Base-by-base conservation (phyloP, 2,888 invertebrate species). In the Falcaria lacertinaria region DNA sequence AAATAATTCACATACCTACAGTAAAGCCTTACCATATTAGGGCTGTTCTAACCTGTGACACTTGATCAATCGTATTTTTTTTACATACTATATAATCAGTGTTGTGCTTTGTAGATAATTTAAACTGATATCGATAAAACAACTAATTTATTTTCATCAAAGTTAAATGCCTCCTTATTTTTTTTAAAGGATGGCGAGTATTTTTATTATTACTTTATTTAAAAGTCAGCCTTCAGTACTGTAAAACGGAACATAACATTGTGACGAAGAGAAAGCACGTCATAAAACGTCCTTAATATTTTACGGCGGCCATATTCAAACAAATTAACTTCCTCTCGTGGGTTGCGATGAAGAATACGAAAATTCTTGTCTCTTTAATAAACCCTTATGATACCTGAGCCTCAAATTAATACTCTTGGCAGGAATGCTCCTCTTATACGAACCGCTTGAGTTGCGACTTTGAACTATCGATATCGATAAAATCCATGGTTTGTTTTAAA, bases 351-450 rank as follows among this genome's bases (percentile, higher is more conserved):
- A 63, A 64, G 65, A 64, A 64, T 59, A 60, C 62, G 65, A 68
- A 69, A 76, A 69, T 70, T 71, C 68, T 63, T 64, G 69, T 69
- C 67, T 66, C 67, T 73, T 77, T 80, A 80, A 80, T 82, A 80
- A 78, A 73, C 72, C 60, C 57, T 52, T 60, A 63, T 54, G 69
- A 76, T 74, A 74, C 72, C 60, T 58, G 62, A 64, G 56, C 60
- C 60, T 68, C 62, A 65, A 74, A 74, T 79, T 79, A 76, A 72
- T 74, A 64, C 66, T 57, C 61, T 62, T 60, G 51, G 51, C 56
- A 60, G 62, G 65, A 60, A 64, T 58, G 50, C 60, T 57, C 49
- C 54, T 56, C 42, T 25, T 40, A 45, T 47, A 46, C 47, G 50
- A 49, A 45, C 49, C 38, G 15, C 11, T 65, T 69, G 62, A 47